Evolutionary conservation across 2,113 vertebrate species (phyloP), one percentile per base, ranked within the genome.

Genomic region (Thunnus maccoyii): DNA sequence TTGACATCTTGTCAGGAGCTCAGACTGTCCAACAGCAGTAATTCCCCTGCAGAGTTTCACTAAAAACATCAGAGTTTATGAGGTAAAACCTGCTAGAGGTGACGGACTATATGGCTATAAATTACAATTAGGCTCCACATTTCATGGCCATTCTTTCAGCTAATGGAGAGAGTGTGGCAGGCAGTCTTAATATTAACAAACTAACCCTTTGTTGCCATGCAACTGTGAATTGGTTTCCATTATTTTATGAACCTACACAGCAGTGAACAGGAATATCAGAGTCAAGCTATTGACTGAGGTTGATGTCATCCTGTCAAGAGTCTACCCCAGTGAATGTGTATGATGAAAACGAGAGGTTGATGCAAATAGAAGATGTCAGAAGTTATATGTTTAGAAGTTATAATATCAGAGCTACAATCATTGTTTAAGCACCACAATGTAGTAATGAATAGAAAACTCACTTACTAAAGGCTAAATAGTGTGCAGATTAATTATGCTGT

Each of bases 351-450:
- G 3, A 56, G 25, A 36, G 36, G 48, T 25, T 55, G 14, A 75
- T 27, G 57, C 20, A 27, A 41, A 69, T 25, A 56, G 56, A 55
- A 6, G 41, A 74, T 30, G 75, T 36, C 46, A n/a, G n/a, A n/a
- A n/a, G n/a, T n/a, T n/a, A n/a, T n/a, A n/a, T n/a, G 5, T 16
- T 30, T 3, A 44, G 18, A 47, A 44, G 5, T 5, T 14, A 16
- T 14, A 2, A 62, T 41, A 63, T 27, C 22, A 30, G 22, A 50
- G 55, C 14, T 68, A 12, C 44, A 11, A 36, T 30, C 27, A 50
- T 17, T 56, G 17, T 12, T 10, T 20, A 13, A 20, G 30, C 25
- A 54, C 3, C 4, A 17, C 4, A 32, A 48, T 54, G 52, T 67
- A 18, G 6, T 17, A 25, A 50, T 47, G 54, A 18, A 41, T 50